These are phyloP conservation scores for Rhadina sibilatrix DNA, from an alignment of 2,113 vertebrate genomes.

Conservation along the genomic window DNA sequence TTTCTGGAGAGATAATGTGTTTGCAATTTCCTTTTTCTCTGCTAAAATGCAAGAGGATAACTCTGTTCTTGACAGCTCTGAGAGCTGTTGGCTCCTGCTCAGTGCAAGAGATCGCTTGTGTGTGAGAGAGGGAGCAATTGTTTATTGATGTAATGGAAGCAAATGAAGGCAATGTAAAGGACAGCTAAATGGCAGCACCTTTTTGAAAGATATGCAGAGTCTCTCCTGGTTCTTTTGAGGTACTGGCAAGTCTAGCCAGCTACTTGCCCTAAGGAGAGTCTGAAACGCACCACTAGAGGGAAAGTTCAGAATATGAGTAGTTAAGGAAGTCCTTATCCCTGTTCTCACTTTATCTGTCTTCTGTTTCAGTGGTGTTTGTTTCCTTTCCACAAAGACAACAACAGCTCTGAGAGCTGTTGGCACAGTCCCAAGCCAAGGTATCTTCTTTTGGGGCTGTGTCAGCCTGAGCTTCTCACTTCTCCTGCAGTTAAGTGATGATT, in stretches of 20 bases:
- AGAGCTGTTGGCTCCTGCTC: too few relatives aligned
- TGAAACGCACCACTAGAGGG: not conserved
- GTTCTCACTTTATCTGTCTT: not conserved
- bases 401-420: not conserved
- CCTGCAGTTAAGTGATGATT: not conserved
- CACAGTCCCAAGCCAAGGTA: not conserved
- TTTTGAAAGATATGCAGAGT: not conserved
- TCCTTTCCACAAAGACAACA: not conserved
- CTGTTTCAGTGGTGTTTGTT: not conserved
- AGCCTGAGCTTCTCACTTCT: not conserved
- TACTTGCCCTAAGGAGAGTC: not conserved
- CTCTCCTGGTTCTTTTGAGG: not conserved
- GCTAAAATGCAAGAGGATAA: not conserved
- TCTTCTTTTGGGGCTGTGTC: not conserved
- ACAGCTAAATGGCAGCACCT: not conserved
- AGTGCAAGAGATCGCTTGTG: not conserved
- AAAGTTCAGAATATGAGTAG: not conserved
- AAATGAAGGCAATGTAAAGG: not conserved
- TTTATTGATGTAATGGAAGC: not conserved
- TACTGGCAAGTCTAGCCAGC: not conserved
- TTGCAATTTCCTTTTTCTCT: not conserved
- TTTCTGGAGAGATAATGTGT: not conserved
- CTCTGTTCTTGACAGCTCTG: not conserved
- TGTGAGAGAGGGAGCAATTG: not conserved
- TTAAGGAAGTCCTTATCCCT: not conserved